phyloP scores from a whole-genome alignment of 2,797 vertebrate genomes.

The Acanthornis magna region DNA sequence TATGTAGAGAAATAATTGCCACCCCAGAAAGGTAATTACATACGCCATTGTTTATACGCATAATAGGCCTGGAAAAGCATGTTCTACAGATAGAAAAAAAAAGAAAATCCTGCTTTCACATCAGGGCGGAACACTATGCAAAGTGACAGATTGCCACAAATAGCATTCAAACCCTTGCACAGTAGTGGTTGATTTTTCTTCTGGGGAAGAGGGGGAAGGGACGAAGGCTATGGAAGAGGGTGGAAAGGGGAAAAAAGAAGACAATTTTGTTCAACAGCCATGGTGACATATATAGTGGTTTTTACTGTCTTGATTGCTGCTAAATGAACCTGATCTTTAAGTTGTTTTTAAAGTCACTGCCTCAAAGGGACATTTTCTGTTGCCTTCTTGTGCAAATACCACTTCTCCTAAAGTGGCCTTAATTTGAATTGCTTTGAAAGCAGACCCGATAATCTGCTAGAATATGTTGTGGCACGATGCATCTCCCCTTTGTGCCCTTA shows the following conservation, averaged over 20 bases:
- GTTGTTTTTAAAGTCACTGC: constrained; percentile 50
- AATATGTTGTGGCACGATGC: not conserved
- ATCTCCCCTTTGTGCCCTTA: constrained; percentile 36
- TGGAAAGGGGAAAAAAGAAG: not conserved
- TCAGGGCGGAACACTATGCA: constrained; percentile 65
- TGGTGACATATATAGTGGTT: constrained; percentile 1
- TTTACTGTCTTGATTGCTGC: constrained; percentile 16
- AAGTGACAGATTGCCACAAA: constrained; percentile 72
- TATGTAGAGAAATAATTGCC: constrained; percentile 75
- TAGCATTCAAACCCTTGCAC: constrained; percentile 57
- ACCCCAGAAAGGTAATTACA: constrained; percentile 79
- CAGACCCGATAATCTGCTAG: constrained; percentile 22
- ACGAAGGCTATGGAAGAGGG: not conserved
- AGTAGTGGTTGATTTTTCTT: constrained; percentile 56
- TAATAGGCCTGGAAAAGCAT: constrained; percentile 74
- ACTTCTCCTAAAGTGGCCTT: constrained; percentile 51
- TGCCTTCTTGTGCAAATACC: constrained; percentile 35
- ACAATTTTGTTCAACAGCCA: constrained; percentile 21
- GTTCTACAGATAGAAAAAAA: constrained; percentile 65
- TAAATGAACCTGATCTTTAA: constrained; percentile 47
- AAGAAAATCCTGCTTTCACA: constrained; percentile 65
- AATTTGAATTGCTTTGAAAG: constrained; percentile 59
- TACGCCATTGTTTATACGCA: constrained; percentile 77
- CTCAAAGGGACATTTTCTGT: constrained; percentile 50
- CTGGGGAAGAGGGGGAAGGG: constrained; percentile 17